A percentile compares a stretch with the other conserved stretches of the same genome.
These are phyloP conservation scores for Aphodius sticticus DNA, from an alignment of 2,888 invertebrate genomes.

Conservation along the genomic window DNA sequence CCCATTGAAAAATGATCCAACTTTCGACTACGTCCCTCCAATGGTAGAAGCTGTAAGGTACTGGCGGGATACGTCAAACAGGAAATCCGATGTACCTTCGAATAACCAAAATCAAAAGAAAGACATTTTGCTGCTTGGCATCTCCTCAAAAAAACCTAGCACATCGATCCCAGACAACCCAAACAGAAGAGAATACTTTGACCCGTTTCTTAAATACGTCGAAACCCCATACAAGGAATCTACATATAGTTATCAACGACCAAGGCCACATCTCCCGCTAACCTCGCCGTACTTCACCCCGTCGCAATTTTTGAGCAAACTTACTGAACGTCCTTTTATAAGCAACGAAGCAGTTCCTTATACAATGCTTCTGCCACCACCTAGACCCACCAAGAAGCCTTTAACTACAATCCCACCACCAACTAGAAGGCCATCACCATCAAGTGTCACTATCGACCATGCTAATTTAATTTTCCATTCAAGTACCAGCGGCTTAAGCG, in stretches of 20 bases:
- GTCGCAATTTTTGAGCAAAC: conserved; percentile 48
- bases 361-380: conserved; percentile 76
- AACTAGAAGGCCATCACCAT: conserved; percentile 34
- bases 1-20: conserved; percentile 84
- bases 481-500: conserved; percentile 62
- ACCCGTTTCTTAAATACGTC: conserved; percentile 62
- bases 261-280: conserved; percentile 54
- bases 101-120: conserved; percentile 61
- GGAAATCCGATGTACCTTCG: conserved; percentile 64
- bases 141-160: conserved; percentile 73
- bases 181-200: conserved; percentile 57
- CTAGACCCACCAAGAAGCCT: conserved; percentile 60
- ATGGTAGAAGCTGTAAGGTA: conserved; percentile 81
- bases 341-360: conserved; percentile 62
- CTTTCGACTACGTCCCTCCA: conserved; percentile 85
- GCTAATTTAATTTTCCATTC: conserved; percentile 73
- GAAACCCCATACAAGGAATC: conserved; percentile 59
- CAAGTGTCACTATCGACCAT: conserved; percentile 65
- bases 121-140: conserved; percentile 74
- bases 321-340: conserved; percentile 51
- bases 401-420: conserved; percentile 28
- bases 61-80: conserved; percentile 74
- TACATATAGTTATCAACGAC: conserved; percentile 53
- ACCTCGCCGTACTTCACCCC: conserved; percentile 59
- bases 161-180: conserved; percentile 51